These are phyloP conservation scores for Delphinapterus leucas DNA, from an alignment of 2,113 vertebrate species.

Conservation along the genomic window DNA sequence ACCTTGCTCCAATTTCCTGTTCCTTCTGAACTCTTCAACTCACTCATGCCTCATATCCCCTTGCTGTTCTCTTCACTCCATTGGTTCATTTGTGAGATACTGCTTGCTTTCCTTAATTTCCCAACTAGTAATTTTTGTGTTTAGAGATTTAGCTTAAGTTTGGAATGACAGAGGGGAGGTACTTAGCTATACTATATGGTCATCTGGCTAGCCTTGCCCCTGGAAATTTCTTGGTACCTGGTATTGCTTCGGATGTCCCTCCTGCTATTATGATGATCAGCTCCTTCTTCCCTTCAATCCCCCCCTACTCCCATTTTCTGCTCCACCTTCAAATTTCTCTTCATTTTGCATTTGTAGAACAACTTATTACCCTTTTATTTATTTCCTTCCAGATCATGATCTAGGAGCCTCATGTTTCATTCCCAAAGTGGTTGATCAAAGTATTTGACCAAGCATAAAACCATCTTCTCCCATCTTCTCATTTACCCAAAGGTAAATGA, in stretches of 20 bases:
- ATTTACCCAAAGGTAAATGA: neutral
- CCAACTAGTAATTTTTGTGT: neutral
- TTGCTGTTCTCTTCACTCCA: neutral
- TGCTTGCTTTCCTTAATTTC: neutral
- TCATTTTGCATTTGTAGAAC: neutral
- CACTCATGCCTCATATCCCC: neutral
- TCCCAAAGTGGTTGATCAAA: neutral
- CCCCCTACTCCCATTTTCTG: neutral
- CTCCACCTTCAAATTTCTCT: neutral
- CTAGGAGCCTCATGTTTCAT: neutral
- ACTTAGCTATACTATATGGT: neutral
- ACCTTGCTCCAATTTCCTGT: neutral
- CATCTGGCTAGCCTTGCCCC: neutral
- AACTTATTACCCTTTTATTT: neutral
- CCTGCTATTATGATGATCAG: neutral
- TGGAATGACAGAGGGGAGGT: neutral
- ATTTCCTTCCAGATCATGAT: neutral
- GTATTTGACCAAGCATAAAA: neutral
- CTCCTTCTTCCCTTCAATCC: neutral
- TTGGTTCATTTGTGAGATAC: neutral
- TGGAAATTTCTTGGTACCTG: neutral
- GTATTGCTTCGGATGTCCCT: neutral
- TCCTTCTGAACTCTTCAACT: neutral
- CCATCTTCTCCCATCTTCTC: neutral
- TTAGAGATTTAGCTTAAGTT: neutral